Percentiles rank a stretch among this genome's conserved stretches.
These are phyloP conservation scores for Lymantria monacha DNA, from an alignment of 2,888 invertebrate genomes.

Conservation along the genomic window DNA sequence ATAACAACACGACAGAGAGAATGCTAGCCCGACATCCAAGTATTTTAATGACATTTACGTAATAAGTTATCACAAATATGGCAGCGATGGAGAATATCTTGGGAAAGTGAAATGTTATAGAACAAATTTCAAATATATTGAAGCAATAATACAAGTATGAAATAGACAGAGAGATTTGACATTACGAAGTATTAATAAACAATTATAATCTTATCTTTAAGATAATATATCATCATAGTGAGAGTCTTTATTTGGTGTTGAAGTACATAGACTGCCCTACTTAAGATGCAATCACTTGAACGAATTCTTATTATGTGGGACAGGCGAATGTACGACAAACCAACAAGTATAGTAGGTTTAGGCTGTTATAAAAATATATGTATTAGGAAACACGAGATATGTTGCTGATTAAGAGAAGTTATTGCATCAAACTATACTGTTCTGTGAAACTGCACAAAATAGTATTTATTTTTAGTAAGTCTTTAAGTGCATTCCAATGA, in stretches of 20 bases:
- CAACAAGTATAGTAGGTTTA: constrained; percentile 23
- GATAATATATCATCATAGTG: neutral
- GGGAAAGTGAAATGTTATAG: neutral
- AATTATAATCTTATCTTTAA: constrained; percentile 2
- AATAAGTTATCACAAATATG: too few species aligned
- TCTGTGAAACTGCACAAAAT: neutral
- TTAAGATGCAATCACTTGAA: constrained; percentile 36
- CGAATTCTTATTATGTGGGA: constrained; percentile 46
- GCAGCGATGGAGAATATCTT: too few species aligned
- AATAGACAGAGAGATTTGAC: too few species aligned
- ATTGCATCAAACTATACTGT: constrained; percentile 1
- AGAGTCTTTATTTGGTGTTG: neutral
- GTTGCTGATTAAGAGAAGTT: constrained; percentile 4
- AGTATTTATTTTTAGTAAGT: neutral
- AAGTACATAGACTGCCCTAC: constrained; percentile 26
- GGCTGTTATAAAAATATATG: constrained; percentile 28
- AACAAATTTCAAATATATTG: neutral
- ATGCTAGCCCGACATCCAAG: too few species aligned
- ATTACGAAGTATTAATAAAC: neutral
- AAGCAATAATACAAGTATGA: neutral
- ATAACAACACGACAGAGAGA: too few species aligned
- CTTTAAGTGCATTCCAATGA: neutral
- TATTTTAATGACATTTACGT: too few species aligned
- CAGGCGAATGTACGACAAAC: constrained; percentile 36
- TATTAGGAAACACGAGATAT: constrained; percentile 17